Evolutionary conservation across 2,113 vertebrate genomes (phyloP).

Genomic region (Sylvicapra grimmia): DNA sequence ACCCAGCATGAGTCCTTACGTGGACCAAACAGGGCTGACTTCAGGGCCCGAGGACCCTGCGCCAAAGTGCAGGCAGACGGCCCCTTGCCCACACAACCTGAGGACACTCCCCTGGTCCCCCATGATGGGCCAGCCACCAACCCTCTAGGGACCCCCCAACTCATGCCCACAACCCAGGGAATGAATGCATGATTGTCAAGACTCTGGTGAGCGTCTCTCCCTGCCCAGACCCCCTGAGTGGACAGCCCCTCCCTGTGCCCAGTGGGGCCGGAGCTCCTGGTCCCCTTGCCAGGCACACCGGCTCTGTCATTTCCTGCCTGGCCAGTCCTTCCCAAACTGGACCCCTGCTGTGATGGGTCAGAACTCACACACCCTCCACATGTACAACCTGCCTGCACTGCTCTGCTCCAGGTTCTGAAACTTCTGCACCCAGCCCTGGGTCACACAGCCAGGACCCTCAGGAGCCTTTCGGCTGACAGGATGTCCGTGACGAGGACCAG

Average conservation of each 20-base stretch:
- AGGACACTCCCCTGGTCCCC: background rate
- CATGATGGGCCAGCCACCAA: background rate
- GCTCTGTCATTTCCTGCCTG: background rate
- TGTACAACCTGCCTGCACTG: fast-evolving
- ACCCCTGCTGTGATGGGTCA: background rate
- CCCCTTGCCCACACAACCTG: too few relatives aligned
- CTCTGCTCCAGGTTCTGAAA: background rate
- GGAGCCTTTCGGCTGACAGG: background rate
- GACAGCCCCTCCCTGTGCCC: background rate
- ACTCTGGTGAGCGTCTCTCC: background rate
- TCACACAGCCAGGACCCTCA: background rate
- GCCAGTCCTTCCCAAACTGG: background rate
- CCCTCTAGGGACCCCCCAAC: background rate
- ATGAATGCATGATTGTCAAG: background rate
- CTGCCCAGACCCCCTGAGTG: background rate
- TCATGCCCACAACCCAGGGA: fast-evolving
- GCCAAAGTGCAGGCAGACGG: background rate
- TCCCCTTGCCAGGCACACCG: background rate
- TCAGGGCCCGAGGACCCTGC: background rate
- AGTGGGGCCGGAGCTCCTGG: background rate
- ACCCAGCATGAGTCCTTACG: background rate
- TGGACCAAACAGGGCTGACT: background rate
- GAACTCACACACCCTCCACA: background rate
- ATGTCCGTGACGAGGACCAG: background rate
- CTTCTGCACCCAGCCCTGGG: background rate